Conservation (phyloP, 1,140 invertebrate species). For the Neodiprion fabricii region DNA sequence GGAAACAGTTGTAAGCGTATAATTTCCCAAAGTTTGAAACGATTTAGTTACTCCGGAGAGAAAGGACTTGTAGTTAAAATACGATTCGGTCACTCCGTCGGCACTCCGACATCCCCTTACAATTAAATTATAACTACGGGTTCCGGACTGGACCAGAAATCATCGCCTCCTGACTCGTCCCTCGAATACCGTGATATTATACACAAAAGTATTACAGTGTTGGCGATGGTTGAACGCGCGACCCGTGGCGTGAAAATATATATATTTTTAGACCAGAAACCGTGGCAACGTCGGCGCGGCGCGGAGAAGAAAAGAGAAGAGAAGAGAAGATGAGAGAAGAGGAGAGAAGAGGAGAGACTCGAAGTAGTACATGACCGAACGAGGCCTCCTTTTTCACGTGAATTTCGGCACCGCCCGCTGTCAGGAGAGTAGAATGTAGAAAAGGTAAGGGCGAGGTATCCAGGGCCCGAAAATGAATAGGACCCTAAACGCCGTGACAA, state of each 20-base stretch:
- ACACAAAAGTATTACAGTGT: background rate
- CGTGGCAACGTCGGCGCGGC: conserved; percentile 31
- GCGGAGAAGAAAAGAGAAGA: conserved; percentile 33
- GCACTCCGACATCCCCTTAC: no score
- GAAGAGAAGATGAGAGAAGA: background rate
- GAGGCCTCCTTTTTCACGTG: background rate
- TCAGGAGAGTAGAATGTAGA: conserved; percentile 19
- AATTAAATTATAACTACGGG: no score
- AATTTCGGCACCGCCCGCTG: conserved; percentile 17
- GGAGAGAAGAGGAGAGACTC: conserved; percentile 46
- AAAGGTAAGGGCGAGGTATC: background rate
- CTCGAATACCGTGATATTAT: no score
- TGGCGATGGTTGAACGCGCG: conserved; percentile 22
- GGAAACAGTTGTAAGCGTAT: no score
- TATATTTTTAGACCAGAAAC: conserved; percentile 52
- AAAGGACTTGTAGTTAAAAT: no score
- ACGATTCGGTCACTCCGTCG: no score
- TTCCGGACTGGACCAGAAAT: no score
- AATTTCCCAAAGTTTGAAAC: no score
- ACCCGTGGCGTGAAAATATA: conserved; percentile 23
- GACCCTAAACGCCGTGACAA: background rate
- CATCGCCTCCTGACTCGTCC: no score
- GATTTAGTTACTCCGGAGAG: no score
- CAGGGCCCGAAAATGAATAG: background rate
- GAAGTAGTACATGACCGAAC: conserved; percentile 30